phyloP scores from a whole-genome alignment of 2,113 vertebrate genomes.

The Callocephalon fimbriatum region DNA sequence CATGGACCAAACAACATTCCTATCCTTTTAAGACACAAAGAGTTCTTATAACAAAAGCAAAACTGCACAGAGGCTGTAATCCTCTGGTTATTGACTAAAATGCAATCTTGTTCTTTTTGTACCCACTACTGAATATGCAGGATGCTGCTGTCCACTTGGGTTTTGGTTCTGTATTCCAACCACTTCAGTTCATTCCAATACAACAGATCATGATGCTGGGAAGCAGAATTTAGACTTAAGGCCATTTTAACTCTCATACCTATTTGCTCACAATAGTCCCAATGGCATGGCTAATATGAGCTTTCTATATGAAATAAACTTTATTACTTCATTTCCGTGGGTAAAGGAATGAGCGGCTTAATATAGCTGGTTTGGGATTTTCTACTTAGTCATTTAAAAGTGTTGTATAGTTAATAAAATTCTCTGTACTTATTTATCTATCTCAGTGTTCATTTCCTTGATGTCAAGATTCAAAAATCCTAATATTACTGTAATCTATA shows the following conservation, averaged over 20 bases:
- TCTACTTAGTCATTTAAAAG: background rate
- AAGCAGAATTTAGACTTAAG: background rate
- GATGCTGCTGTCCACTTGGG: background rate
- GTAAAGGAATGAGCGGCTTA: background rate
- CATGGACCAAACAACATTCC: background rate
- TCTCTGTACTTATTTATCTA: background rate
- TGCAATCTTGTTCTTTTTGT: background rate
- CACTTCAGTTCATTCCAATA: background rate
- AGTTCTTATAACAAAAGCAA: background rate
- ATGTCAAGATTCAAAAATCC: background rate
- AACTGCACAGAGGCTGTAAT: background rate
- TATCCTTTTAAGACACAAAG: background rate
- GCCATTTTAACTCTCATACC: background rate
- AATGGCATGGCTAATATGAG: background rate
- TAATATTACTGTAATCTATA: background rate
- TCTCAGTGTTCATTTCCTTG: background rate
- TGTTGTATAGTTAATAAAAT: background rate
- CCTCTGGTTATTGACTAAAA: background rate
- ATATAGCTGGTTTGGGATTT: background rate
- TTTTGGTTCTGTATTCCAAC: background rate
- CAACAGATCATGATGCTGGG: background rate
- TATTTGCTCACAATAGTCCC: background rate
- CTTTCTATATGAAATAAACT: background rate
- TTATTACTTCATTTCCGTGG: background rate
- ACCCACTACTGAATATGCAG: background rate